Evolutionary conservation across 2,888 invertebrate species (phyloP), one percentile per base, ranked within the genome.

Genomic region (Amblyjoppa fuscipennis): DNA sequence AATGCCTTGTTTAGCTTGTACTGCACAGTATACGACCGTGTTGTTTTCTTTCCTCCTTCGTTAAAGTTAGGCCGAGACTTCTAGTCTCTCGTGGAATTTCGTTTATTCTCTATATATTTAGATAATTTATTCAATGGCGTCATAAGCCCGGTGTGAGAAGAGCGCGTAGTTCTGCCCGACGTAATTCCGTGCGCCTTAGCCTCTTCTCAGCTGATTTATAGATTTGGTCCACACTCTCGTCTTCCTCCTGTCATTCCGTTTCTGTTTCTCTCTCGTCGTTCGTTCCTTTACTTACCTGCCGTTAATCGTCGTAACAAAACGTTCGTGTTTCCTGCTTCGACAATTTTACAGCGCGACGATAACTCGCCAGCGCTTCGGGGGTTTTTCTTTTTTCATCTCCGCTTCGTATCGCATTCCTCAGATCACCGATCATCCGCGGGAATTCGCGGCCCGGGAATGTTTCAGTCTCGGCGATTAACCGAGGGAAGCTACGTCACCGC

Each of bases 41-140:
- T 71, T 74, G 13, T 31, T 74, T 38, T 71, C 64, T 56, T 69
- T 11, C 49, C 13, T 61, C 13, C 64, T 25, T 31, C 68, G 41
- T 49, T 25, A 20, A 11, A 45, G 28, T 71, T 80, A 76, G 25
- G 45, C 64, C 31, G 64, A 11, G 25, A 66, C 51, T 38, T 41
- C 53, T 56, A 20, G 71, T 28, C 20, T 75, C 34, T 76, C 73
- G 80, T 70, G 45, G 68, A 81, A 75, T 79, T n/a, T 20, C 69
- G 74, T 70, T 84, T 76, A 41, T 16, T 51, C 51, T 59, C 49
- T 28, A 13, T 45, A n/a, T 64, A 34, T 77, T 82, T 56, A 64
- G 56, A 77, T 76, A 77, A 77, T 77, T 66, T 66, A 82, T 71
- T 64, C 77, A 20, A 56, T 77, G 73, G 82, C 76, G 66, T 66